phyloP scores from a whole-genome alignment of 2,113 vertebrate species.

The Choloepus hoffmanni region DNA sequence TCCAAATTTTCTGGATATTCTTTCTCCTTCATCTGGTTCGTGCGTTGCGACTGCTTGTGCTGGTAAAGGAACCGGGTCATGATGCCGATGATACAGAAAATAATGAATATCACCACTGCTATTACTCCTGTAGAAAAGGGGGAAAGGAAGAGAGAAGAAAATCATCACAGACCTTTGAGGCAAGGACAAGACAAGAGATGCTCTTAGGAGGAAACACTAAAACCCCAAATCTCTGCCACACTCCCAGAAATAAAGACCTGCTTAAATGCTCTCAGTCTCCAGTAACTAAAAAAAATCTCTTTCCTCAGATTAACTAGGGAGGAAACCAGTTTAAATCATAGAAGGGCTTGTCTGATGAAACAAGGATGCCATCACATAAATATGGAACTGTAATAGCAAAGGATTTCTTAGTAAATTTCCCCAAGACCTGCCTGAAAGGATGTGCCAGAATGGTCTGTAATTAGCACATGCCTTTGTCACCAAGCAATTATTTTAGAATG shows the following conservation, averaged over 20 bases:
- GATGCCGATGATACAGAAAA: slow-evolving; percentile 92
- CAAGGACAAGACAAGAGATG: not conserved
- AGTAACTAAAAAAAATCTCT: not conserved
- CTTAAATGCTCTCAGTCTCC: not conserved
- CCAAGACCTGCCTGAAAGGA: not conserved
- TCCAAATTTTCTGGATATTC: slow-evolving; percentile 92
- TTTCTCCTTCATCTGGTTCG: slow-evolving; percentile 91
- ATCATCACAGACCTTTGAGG: not conserved
- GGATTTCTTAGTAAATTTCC: not conserved
- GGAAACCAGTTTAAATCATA: not conserved
- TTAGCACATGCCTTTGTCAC: not conserved
- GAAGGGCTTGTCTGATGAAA: not conserved
- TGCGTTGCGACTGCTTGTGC: slow-evolving; percentile 91
- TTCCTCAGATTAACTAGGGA: not conserved
- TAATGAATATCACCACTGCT: slow-evolving; percentile 94
- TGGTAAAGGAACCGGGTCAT: slow-evolving; percentile 95
- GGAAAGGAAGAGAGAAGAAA: not conserved
- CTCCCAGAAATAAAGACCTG: not conserved
- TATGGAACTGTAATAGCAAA: not conserved
- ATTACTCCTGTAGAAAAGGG: slow-evolving; percentile 90
- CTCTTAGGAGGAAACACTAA: not conserved
- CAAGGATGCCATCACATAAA: not conserved
- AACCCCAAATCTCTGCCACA: not conserved
- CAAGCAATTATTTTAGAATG: not conserved
- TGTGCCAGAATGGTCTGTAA: not conserved